Percentiles rank a stretch among this genome's conserved stretches.
These are phyloP conservation scores for Dioctria linearis DNA, from an alignment of 2,888 invertebrate species.

Conservation along the genomic window DNA sequence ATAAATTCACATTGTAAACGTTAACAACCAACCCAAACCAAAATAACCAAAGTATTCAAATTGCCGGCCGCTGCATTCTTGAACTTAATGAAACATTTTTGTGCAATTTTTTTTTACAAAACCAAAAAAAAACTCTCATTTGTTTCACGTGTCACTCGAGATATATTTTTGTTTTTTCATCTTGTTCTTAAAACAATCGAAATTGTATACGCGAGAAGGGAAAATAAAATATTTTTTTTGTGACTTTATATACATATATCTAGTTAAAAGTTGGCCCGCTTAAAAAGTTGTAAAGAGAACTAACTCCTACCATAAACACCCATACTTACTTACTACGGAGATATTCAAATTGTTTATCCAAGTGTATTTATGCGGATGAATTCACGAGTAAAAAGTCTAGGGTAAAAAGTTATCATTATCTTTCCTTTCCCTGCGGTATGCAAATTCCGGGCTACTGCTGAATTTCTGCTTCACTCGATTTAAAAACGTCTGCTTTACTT, in stretches of 20 bases:
- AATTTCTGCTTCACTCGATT: conserved; percentile 46
- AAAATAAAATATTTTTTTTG: not conserved
- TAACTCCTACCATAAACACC: conserved; percentile 37
- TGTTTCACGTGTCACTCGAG: conserved; percentile 6
- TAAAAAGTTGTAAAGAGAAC: conserved; percentile 35
- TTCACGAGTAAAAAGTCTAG: conserved; percentile 37
- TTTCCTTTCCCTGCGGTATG: conserved; percentile 40
- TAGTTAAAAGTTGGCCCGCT: conserved; percentile 32
- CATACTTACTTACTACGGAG: conserved; percentile 44
- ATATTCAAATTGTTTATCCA: conserved; percentile 55
- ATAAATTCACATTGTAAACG: no score
- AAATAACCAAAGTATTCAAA: no score
- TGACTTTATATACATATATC: conserved; percentile 1
- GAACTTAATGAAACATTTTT: no score
- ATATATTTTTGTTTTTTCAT: conserved; percentile 2
- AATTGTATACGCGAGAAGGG: not conserved
- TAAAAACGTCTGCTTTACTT: conserved; percentile 45
- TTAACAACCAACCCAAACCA: no score
- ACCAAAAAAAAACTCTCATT: no score
- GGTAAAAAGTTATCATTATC: conserved; percentile 52
- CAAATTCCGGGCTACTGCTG: conserved; percentile 45
- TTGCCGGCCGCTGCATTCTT: no score
- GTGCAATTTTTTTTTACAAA: no score
- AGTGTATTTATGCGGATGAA: conserved; percentile 55
- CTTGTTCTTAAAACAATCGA: conserved; percentile 17